Conservation (phyloP, 2,113 vertebrate species). For the Ammodytes dubius region DNA sequence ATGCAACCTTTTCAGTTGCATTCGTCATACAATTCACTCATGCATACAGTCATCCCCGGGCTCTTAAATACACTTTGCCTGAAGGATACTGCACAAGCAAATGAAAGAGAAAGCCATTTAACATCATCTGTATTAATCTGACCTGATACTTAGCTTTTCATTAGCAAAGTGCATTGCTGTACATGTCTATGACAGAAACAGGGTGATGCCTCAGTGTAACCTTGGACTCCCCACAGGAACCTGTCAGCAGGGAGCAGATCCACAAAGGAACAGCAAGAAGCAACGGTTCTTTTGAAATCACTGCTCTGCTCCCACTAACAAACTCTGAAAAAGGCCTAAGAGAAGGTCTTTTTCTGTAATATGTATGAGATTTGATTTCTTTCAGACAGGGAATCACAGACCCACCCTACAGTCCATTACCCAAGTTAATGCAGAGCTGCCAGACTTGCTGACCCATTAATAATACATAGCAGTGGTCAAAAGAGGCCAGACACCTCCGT, state of each 20-base stretch:
- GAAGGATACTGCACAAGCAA: neutral
- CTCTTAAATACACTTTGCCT: constrained; percentile 14
- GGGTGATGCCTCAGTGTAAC: constrained; percentile 41
- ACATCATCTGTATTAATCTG: constrained; percentile 13
- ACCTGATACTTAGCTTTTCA: constrained; percentile 44
- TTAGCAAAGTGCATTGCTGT: constrained; percentile 31
- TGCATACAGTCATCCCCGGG: neutral
- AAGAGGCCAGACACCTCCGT: constrained; percentile 81
- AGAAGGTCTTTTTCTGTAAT: constrained; percentile 40
- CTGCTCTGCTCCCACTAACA: constrained; percentile 21
- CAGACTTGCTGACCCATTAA: constrained; percentile 85
- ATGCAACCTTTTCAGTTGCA: neutral
- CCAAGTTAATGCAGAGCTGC: constrained; percentile 83
- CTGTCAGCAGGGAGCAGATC: constrained; percentile 19
- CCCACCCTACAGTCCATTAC: constrained; percentile 81
- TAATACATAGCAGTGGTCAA: constrained; percentile 83
- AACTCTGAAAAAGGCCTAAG: constrained; percentile 13
- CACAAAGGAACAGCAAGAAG: constrained; percentile 27
- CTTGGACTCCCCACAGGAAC: constrained; percentile 35
- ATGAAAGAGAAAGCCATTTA: constrained; percentile 9
- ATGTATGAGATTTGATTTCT: constrained; percentile 74
- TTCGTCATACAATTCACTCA: neutral
- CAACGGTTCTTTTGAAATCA: constrained; percentile 24
- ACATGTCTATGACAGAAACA: constrained; percentile 28
- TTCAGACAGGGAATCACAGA: constrained; percentile 75